Evolutionary conservation across 2,888 invertebrate species (phyloP).

Genomic region (Metacarcinus magister): DNA sequence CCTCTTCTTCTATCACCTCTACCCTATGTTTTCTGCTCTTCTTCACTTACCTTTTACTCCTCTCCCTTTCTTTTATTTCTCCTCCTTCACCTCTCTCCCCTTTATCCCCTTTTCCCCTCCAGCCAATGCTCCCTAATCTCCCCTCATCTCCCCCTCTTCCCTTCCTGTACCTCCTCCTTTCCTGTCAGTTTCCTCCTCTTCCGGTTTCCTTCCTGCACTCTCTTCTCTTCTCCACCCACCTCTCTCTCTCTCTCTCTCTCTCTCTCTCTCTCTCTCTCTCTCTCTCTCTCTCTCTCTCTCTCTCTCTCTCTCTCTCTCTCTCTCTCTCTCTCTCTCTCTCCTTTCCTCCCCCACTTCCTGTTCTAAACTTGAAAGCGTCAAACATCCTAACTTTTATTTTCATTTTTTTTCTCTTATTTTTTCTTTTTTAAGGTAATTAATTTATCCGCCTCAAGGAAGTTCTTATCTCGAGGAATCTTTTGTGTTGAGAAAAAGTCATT

Average conservation of each 20-base stretch:
- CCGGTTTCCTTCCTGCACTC: background rate
- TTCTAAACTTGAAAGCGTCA: background rate
- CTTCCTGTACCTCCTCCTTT: slow-evolving; percentile 3
- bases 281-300: background rate
- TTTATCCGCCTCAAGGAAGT: slow-evolving; percentile 16
- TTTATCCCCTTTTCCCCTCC: background rate
- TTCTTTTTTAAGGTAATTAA: slow-evolving; percentile 7
- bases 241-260: background rate
- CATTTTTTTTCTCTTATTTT: background rate
- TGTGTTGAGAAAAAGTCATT: background rate
- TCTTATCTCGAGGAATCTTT: background rate
- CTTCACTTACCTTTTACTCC: background rate
- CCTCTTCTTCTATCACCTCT: background rate
- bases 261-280: background rate
- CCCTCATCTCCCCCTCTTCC: background rate
- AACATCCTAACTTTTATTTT: background rate
- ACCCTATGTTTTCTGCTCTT: background rate
- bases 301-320: background rate
- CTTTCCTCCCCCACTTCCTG: background rate
- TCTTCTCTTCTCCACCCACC: background rate
- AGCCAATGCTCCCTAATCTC: background rate
- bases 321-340: background rate
- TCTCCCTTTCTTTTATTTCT: background rate
- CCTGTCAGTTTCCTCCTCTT: background rate
- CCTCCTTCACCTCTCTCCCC: background rate